phyloP scores from a whole-genome alignment of 2,888 invertebrate genomes.

The Panzeria rudis region DNA sequence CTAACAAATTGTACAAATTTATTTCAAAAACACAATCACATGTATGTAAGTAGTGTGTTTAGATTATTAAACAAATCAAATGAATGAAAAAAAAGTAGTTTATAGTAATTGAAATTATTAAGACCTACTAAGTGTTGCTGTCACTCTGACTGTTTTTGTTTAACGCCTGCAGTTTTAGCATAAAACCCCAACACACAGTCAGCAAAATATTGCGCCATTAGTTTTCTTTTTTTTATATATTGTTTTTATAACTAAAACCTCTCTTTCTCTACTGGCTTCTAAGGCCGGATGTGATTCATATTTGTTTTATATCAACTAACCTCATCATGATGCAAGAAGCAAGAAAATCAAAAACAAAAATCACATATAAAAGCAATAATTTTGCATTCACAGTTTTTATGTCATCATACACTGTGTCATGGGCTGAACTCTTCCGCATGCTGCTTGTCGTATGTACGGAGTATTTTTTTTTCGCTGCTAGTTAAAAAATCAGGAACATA shows the following conservation, averaged over 20 bases:
- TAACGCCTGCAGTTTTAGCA: slow-evolving; percentile 57
- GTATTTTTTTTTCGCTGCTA: not conserved
- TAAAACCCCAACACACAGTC: slow-evolving; percentile 39
- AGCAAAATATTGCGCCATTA: slow-evolving; percentile 49
- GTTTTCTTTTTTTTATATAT: slow-evolving; percentile 26
- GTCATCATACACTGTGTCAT: slow-evolving; percentile 49
- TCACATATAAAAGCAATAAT: slow-evolving; percentile 49
- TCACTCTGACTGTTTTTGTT: slow-evolving; percentile 25
- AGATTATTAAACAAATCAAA: slow-evolving; percentile 38
- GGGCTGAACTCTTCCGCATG: slow-evolving; percentile 65
- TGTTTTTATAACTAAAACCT: slow-evolving; percentile 41
- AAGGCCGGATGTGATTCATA: slow-evolving; percentile 72
- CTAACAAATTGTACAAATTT: slow-evolving; percentile 33
- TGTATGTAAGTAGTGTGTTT: not conserved
- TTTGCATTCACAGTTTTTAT: slow-evolving; percentile 54
- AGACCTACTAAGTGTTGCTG: slow-evolving; percentile 54
- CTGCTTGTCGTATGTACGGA: slow-evolving; percentile 38
- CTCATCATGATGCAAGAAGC: slow-evolving; percentile 50
- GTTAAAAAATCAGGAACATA: slow-evolving; percentile 8
- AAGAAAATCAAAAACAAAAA: slow-evolving; percentile 41
- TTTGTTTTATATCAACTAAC: slow-evolving; percentile 35
- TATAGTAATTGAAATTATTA: slow-evolving; percentile 62
- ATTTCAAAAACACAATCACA: not conserved
- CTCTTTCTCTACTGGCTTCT: slow-evolving; percentile 58
- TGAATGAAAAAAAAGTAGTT: slow-evolving; percentile 45